Evolutionary conservation across 2,888 invertebrate genomes (phyloP).

Genomic region (Tenthredo notha): DNA sequence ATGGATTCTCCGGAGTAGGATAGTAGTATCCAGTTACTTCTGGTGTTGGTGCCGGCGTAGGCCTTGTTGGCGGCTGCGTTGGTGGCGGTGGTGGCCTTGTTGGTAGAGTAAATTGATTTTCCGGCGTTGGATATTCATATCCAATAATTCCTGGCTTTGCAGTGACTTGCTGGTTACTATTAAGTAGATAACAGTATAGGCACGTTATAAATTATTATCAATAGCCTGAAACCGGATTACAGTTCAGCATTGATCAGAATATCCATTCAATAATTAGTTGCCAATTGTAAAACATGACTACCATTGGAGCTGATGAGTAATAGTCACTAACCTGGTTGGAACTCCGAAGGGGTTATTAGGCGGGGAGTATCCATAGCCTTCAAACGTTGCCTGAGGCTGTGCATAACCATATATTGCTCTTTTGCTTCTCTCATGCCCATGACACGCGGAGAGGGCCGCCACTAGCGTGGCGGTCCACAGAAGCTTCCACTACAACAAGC

Average conservation of each 20-base stretch:
- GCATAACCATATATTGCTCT: constrained; percentile 71
- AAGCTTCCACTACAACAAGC: constrained; percentile 70
- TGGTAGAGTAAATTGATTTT: constrained; percentile 54
- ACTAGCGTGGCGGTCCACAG: constrained; percentile 73
- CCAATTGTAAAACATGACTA: not conserved
- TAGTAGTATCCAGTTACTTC: constrained; percentile 60
- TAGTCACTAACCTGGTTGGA: constrained; percentile 64
- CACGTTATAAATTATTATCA: not conserved
- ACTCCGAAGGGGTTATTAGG: constrained; percentile 69
- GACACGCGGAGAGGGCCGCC: constrained; percentile 71
- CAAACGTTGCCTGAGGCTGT: constrained; percentile 65
- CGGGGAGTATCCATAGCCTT: constrained; percentile 71
- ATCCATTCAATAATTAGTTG: not conserved
- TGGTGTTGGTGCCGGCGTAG: constrained; percentile 54
- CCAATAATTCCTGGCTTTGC: constrained; percentile 34
- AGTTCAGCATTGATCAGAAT: not conserved
- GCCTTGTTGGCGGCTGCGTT: constrained; percentile 37
- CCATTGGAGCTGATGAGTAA: not conserved
- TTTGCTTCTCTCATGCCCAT: constrained; percentile 70
- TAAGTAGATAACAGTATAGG: not conserved
- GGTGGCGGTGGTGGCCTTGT: constrained; percentile 76
- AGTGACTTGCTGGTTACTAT: constrained; percentile 42
- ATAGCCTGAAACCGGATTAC: not conserved
- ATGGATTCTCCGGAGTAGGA: constrained; percentile 61
- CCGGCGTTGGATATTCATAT: constrained; percentile 56